These are phyloP conservation scores for Eulithis prunata DNA, from an alignment of 2,888 invertebrate species.

Conservation along the genomic window DNA sequence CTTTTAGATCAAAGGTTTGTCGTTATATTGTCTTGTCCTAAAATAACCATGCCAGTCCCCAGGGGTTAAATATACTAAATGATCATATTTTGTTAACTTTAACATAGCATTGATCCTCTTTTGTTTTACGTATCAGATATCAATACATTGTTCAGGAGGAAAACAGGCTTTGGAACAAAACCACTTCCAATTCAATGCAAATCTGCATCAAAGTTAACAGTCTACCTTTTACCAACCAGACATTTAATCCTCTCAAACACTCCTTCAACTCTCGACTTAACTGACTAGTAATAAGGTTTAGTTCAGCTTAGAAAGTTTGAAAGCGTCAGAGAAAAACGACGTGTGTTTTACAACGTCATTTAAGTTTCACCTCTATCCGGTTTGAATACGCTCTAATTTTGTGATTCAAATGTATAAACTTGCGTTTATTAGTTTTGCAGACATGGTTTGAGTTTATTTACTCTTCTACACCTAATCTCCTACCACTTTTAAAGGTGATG, in stretches of 20 bases:
- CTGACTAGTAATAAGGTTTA: constrained; percentile 9
- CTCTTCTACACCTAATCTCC: too few relatives aligned
- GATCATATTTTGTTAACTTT: too few relatives aligned
- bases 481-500: too few relatives aligned
- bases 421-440: too few relatives aligned
- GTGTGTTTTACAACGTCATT: constrained; percentile 10
- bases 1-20: too few relatives aligned
- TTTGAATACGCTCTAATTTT: constrained; percentile 8
- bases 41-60: too few relatives aligned
- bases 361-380: constrained; percentile 20
- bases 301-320: constrained; percentile 7
- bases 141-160: too few relatives aligned
- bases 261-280: constrained; percentile 14
- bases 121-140: too few relatives aligned
- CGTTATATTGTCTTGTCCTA: too few relatives aligned
- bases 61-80: too few relatives aligned
- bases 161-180: background rate
- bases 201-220: constrained; percentile 33
- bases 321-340: constrained; percentile 16
- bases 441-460: too few relatives aligned
- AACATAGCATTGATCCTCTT: too few relatives aligned
- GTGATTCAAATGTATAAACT: background rate
- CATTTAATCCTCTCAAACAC: constrained; percentile 16
- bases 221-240: constrained; percentile 33
- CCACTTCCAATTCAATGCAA: constrained; percentile 24